A percentile compares a stretch with the other conserved stretches of the same genome.
phyloP scores from a whole-genome alignment of 2,797 vertebrate genomes.

The Lepilemur septentrionalis region DNA sequence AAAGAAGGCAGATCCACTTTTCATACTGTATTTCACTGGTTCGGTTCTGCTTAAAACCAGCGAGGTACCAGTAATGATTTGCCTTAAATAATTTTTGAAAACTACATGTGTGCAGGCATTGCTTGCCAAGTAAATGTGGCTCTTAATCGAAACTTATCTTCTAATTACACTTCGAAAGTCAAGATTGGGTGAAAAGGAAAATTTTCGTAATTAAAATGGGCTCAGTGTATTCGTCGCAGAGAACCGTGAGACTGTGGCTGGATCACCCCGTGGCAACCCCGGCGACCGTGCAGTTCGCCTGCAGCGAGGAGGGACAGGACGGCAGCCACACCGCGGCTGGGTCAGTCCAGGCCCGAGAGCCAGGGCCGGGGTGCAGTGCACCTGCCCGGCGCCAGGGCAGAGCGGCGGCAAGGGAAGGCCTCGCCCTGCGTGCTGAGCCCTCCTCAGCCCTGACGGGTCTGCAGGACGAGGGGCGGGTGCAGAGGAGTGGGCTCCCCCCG shows the following conservation, averaged over 20 bases:
- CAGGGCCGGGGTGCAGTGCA: not conserved
- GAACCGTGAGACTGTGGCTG: rapidly evolving
- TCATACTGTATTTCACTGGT: too few relatives aligned
- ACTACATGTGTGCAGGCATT: rapidly evolving
- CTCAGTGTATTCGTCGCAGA: too few relatives aligned
- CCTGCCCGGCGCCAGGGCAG: not conserved
- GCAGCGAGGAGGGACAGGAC: not conserved
- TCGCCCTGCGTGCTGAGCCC: not conserved
- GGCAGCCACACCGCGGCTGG: rapidly evolving
- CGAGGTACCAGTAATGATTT: not conserved
- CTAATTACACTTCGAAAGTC: not conserved
- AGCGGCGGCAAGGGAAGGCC: not conserved
- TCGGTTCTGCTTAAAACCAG: not conserved
- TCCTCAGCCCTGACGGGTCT: not conserved
- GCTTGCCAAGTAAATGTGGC: too few relatives aligned
- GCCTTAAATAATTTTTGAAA: not conserved
- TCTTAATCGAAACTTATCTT: not conserved
- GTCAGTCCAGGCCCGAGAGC: not conserved
- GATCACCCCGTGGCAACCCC: rapidly evolving
- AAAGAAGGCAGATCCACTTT: not conserved
- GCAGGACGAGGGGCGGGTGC: not conserved
- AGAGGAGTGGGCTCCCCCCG: not conserved
- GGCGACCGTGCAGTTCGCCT: rapidly evolving
- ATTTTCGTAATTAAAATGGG: not conserved
- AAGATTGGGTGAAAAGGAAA: not conserved